Evolutionary conservation across 2,797 vertebrate genomes (phyloP), one percentile per base, ranked within the genome.

Genomic region (Hippoglossus hippoglossus): DNA sequence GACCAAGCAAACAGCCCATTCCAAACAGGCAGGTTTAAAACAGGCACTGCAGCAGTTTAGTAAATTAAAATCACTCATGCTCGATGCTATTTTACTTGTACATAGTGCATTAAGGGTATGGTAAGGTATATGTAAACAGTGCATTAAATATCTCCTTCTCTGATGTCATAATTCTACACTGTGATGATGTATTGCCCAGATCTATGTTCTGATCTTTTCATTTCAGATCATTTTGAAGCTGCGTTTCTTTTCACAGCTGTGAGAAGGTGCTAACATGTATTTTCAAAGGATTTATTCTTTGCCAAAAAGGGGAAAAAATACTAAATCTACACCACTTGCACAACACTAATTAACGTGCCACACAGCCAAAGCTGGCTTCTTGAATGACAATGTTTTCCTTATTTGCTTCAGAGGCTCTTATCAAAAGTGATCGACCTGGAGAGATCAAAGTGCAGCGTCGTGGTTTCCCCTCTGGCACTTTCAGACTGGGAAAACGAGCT

Each of bases 361-460:
- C 62, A 19, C 28, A 75, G 55, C 55, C 21, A 0, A 19, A 73
- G 71, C 63, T 44, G 25, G 63, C 74, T 41, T 71, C 81, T 81
- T 83, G 79, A 86, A 83, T 85, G 87, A 87, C 84, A 87, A 67
- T 79, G 75, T 90, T 88, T 85, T 83, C 83, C 88, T 87, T 67
- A 80, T 86, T 85, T 80, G 70, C 85, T 66, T 88, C 77, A 80
- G 64, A 83, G 68, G 81, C 75, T 79, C 81, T 89, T 91, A 91
- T 92, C 89, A 91, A 87, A 92, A 79, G 83, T 74, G 77, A 89
- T 85, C 79, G 86, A 91, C 79, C 80, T 83, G 73, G 71, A 34
- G 25, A 89, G 93, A 94, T 94, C 91, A 94, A 94, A 93, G 92
- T 70, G 75, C 70, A 79, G 83, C 78, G 84, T 77, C 7, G 73